Evolutionary conservation across 2,797 vertebrate species (phyloP).

Genomic region (Psittacula derbiana): DNA sequence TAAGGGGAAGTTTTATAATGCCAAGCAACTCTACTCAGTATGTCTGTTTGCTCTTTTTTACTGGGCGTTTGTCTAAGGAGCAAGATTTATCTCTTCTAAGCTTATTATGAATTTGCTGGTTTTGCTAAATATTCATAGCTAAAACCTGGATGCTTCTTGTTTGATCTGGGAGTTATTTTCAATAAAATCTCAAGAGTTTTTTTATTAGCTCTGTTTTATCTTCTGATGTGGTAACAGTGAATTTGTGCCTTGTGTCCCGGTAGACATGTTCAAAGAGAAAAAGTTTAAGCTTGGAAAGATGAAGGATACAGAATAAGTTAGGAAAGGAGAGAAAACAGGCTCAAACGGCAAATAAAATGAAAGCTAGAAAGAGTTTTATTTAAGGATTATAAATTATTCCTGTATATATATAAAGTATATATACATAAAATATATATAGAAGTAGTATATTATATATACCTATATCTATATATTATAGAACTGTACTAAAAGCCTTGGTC

Average conservation of each 20-base stretch:
- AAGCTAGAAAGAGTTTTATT: neutral
- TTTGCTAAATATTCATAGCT: slow-evolving; percentile 8
- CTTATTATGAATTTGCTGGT: neutral
- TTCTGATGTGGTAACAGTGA: neutral
- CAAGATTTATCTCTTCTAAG: neutral
- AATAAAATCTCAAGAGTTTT: neutral
- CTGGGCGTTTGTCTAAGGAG: neutral
- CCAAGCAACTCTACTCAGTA: neutral
- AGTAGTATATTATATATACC: neutral
- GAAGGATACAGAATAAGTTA: neutral
- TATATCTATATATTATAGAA: neutral
- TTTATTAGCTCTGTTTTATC: neutral
- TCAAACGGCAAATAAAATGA: neutral
- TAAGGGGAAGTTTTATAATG: neutral
- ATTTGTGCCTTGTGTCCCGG: neutral
- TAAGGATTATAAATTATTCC: neutral
- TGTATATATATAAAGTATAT: neutral
- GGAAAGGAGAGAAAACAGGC: neutral
- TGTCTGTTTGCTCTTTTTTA: neutral
- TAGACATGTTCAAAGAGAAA: neutral
- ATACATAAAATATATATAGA: neutral
- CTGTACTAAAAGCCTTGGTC: neutral
- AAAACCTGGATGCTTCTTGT: neutral
- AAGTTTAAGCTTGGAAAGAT: neutral
- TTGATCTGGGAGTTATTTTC: neutral